Conservation (phyloP, 2,888 invertebrate genomes). For the Drosophila suboccidentalis region DNA sequence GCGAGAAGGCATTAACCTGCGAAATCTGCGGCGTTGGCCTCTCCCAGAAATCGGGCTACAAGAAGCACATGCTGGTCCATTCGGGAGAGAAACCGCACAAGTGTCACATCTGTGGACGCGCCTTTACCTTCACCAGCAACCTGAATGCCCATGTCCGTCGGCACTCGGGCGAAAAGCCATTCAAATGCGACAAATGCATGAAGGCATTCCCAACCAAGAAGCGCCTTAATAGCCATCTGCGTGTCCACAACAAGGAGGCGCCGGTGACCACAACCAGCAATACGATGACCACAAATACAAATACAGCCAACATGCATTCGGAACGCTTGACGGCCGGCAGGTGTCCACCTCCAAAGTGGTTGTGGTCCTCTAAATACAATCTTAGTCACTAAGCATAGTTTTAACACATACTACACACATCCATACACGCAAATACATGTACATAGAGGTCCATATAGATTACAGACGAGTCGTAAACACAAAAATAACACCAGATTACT, state of each 20-base stretch:
- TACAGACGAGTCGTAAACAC: neutral
- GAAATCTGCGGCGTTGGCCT: constrained; percentile 85
- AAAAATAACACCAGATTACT: neutral
- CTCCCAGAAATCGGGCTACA: constrained; percentile 85
- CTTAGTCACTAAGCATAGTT: constrained; percentile 11
- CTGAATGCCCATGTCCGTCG: constrained; percentile 84
- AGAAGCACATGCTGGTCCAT: constrained; percentile 85
- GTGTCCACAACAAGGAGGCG: constrained; percentile 82
- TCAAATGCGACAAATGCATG: constrained; percentile 79
- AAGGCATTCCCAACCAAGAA: constrained; percentile 83
- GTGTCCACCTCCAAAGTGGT: constrained; percentile 69
- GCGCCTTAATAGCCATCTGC: constrained; percentile 83
- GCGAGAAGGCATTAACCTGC: constrained; percentile 84
- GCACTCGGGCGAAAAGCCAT: constrained; percentile 84
- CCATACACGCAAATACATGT: neutral
- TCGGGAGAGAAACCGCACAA: constrained; percentile 84
- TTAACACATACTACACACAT: no score
- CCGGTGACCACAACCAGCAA: constrained; percentile 59
- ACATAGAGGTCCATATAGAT: neutral
- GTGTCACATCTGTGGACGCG: constrained; percentile 82
- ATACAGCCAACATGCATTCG: constrained; percentile 37
- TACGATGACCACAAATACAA: neutral
- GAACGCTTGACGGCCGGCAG: constrained; percentile 68
- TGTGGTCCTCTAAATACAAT: constrained; percentile 54
- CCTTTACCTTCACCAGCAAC: constrained; percentile 85